Evolutionary conservation across 2,797 vertebrate genomes (phyloP), one percentile per base, ranked within the genome.

Genomic region (Typhlichthys eigenmanni): DNA sequence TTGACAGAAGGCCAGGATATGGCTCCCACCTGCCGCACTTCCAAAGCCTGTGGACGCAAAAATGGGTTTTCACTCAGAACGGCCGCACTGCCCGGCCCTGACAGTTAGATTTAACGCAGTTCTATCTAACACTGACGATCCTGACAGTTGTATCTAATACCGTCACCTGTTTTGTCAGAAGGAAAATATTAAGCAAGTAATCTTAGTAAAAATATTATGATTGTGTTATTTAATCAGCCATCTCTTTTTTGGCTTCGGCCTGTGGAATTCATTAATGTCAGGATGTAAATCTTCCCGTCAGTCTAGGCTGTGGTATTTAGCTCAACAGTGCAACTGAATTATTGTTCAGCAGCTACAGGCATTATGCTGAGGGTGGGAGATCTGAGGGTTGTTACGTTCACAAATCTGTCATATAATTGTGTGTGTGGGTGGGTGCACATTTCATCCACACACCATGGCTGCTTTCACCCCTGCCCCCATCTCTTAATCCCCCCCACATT

Each of bases 1-100:
- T 84, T 83, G 87, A 90, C 90, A 91, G 90, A 88, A 85, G 86
- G 91, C 76, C 62, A 53, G 71, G 77, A 74, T 80, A 69, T 78
- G 50, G 64, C 74, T 72, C 78, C 80, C 83, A 87, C 80, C 84
- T 80, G 80, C 81, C 56, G 56, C 72, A 47, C 67, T 72, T 71
- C 49, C 80, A 62, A 84, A 13, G 62, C 62, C 79, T 77, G 56
- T 54, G 62, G 60, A 59, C 59, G 69, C 55, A 66, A 48, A 83
- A 69, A 66, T 58, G 58, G 58, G 57, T 47, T 55, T 14, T 6
- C 49, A n/a, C 2, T 7, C 12, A 3, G 17, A 48, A 48, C 9
- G 51, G 2, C 50, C 6, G 0, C 16, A 24, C 38, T 43, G 38
- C 38, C 38, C 14, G 5, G n/a, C 9, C 4, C 47, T 8, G 13